Conservation (phyloP, 37 sponge, comb jelly and placozoan species). For the Bolinopsis microptera region DNA sequence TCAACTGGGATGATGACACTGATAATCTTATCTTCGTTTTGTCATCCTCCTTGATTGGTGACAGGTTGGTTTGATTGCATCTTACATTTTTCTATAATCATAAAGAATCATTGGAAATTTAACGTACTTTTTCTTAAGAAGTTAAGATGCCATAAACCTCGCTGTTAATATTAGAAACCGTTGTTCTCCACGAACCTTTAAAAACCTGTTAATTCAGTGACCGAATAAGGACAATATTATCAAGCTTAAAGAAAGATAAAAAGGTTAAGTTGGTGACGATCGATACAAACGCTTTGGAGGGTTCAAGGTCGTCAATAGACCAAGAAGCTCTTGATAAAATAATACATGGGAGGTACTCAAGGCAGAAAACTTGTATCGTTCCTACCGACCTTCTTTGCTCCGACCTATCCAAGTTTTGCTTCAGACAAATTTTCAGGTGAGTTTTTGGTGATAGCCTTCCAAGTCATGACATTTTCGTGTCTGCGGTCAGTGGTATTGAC, state of each 20-base stretch:
- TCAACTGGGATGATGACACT: constrained; percentile 23
- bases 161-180: no score
- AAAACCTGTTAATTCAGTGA: no score
- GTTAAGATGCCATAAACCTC: no score
- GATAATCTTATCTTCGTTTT: constrained; percentile 4
- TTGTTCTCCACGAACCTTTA: no score
- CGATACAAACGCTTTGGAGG: not conserved
- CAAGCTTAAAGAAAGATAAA: not conserved
- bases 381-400: not conserved
- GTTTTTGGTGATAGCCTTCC: not conserved
- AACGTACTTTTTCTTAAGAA: no score
- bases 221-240: not conserved
- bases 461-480: no score
- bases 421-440: constrained; percentile 32
- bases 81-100: no score
- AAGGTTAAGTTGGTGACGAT: not conserved
- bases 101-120: no score
- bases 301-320: not conserved
- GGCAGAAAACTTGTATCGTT: not conserved
- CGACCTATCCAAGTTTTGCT: not conserved
- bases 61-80: constrained; percentile 8
- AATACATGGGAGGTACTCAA: not conserved
- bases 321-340: not conserved
- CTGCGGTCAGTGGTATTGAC: no score
- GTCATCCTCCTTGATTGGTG: not conserved